Evolutionary conservation across 2,113 vertebrate genomes (phyloP).

Genomic region (Callipepla squamata): DNA sequence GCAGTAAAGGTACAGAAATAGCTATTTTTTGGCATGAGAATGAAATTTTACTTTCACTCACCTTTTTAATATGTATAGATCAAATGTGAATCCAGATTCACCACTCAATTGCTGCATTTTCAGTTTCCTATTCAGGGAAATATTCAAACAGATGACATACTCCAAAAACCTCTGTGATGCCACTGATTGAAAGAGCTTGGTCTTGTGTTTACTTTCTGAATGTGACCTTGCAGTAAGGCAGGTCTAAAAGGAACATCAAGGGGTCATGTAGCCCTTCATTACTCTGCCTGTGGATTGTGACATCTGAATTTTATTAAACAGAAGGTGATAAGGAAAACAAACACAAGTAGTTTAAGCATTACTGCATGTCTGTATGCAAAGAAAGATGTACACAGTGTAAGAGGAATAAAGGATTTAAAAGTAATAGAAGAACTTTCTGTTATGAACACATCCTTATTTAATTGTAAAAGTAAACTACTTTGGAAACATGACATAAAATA

Average conservation of each 20-base stretch:
- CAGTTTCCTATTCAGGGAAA: not conserved
- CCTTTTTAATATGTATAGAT: not conserved
- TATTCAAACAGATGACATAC: not conserved
- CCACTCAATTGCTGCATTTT: not conserved
- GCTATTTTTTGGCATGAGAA: not conserved
- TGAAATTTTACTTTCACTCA: not conserved
- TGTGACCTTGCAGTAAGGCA: not conserved
- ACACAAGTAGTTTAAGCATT: not conserved
- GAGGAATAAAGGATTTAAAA: not conserved
- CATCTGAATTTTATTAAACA: not conserved
- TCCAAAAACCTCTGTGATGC: not conserved
- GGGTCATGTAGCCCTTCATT: not conserved
- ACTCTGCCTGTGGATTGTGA: not conserved
- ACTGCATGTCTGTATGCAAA: not conserved
- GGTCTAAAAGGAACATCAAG: not conserved
- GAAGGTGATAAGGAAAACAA: not conserved
- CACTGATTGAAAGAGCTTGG: not conserved
- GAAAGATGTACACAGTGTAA: not conserved
- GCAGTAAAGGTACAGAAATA: constrained; percentile 42
- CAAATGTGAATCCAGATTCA: constrained; percentile 20
- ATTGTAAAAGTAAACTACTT: not conserved
- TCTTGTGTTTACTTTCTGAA: not conserved
- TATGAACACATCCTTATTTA: not conserved
- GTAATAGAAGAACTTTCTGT: not conserved
- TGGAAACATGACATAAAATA: not conserved